Evolutionary conservation across 2,888 invertebrate species (phyloP).

Genomic region (Teinopalpus imperialis): DNA sequence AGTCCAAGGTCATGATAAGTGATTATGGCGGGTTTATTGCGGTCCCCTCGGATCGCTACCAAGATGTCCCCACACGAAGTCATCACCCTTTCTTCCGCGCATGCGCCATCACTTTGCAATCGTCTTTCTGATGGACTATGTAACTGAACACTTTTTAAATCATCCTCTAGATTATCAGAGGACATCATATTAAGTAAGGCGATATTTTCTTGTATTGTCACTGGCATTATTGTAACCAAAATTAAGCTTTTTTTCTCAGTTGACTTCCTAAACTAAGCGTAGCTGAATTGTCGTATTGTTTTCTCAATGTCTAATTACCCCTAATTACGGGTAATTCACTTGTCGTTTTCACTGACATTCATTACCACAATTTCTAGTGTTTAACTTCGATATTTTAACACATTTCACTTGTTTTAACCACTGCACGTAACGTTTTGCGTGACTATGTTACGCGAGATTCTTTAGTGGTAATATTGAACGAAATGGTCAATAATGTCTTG

Average conservation of each 20-base stretch:
- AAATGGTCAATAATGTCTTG: constrained; percentile 70
- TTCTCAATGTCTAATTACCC: constrained; percentile 36
- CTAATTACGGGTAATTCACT: constrained; percentile 52
- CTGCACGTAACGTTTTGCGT: constrained; percentile 48
- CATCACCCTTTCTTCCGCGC: constrained; percentile 88
- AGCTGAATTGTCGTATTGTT: constrained; percentile 27
- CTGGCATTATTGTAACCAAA: too few relatives aligned
- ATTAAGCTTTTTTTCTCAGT: too few relatives aligned
- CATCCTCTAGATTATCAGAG: constrained; percentile 94
- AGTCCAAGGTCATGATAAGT: constrained; percentile 99
- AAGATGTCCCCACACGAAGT: constrained; percentile 95
- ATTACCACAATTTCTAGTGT: constrained; percentile 29
- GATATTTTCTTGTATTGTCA: constrained; percentile 70
- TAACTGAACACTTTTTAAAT: constrained; percentile 94
- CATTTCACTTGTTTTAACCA: constrained; percentile 36
- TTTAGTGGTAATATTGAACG: constrained; percentile 55
- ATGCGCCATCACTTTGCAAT: constrained; percentile 76
- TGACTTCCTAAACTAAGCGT: too few relatives aligned
- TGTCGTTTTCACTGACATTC: constrained; percentile 35
- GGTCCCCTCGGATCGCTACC: constrained; percentile 97
- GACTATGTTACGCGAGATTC: constrained; percentile 49
- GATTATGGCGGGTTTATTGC: constrained; percentile 94
- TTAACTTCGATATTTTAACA: constrained; percentile 20
- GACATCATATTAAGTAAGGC: constrained; percentile 85
- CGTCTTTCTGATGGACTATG: constrained; percentile 90